phyloP scores from a whole-genome alignment of 2,797 vertebrate species.

The Hirundo rustica region DNA sequence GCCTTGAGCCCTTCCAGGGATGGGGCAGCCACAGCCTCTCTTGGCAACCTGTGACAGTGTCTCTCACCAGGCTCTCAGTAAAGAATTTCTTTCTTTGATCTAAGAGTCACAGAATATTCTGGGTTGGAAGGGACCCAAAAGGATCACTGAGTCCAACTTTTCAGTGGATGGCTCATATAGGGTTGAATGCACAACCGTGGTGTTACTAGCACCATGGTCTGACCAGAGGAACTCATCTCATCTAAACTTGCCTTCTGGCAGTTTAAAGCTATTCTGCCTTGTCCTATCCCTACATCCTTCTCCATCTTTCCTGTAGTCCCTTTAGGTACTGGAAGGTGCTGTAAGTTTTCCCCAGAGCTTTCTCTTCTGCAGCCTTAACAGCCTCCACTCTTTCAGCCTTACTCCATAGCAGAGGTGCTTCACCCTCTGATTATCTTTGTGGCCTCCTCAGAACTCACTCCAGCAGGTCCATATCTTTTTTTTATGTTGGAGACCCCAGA shows the following conservation, averaged over 20 bases:
- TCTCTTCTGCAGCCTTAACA: neutral
- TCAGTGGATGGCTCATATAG: neutral
- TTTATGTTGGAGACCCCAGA: neutral
- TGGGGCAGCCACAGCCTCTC: neutral
- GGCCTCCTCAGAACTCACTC: neutral
- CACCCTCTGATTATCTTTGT: too few relatives aligned
- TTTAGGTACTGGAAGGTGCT: neutral
- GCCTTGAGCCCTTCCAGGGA: neutral
- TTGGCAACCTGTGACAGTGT: neutral
- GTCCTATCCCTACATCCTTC: neutral
- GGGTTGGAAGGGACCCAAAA: neutral
- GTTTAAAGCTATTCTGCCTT: neutral
- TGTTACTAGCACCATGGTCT: neutral
- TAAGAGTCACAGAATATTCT: neutral
- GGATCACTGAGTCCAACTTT: fast-evolving
- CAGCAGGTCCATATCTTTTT: neutral
- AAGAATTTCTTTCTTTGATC: neutral
- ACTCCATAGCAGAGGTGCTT: neutral
- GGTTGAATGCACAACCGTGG: neutral
- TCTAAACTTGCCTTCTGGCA: neutral
- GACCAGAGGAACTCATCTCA: neutral
- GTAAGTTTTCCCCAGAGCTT: neutral
- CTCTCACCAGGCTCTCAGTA: neutral
- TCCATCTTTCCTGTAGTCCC: neutral
- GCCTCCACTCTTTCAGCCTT: neutral